phyloP scores from a whole-genome alignment of 2,797 vertebrate species.

The Peromyscus nudipes region DNA sequence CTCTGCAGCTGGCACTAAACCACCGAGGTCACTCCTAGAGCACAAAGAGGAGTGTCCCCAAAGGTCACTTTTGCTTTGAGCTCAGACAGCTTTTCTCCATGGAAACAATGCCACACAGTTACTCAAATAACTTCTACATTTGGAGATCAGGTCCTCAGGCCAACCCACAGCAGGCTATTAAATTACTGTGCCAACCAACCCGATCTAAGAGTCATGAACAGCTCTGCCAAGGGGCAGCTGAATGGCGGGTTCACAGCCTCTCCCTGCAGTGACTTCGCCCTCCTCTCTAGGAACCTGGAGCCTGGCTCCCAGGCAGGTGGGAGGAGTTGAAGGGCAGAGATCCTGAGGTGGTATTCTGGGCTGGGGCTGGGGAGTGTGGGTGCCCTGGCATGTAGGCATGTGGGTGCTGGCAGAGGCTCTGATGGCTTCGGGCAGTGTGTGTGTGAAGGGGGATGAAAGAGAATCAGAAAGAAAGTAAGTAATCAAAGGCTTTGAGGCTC shows the following conservation, averaged over 20 bases:
- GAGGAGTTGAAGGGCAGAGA: background rate
- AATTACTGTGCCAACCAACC: background rate
- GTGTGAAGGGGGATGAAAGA: background rate
- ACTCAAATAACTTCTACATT: constrained; percentile 48
- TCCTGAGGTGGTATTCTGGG: background rate
- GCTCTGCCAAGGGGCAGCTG: background rate
- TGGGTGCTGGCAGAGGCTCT: background rate
- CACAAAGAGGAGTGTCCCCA: background rate
- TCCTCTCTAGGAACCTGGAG: background rate
- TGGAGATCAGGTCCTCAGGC: background rate
- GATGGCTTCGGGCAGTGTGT: background rate
- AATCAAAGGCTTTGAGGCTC: background rate
- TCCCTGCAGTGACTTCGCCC: background rate
- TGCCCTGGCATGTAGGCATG: background rate
- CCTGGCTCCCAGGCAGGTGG: background rate
- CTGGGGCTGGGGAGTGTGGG: background rate
- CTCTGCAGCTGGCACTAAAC: background rate
- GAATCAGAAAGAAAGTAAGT: background rate
- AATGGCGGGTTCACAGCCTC: background rate
- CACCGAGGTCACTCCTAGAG: background rate
- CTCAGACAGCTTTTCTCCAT: constrained; percentile 30
- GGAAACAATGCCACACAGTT: background rate
- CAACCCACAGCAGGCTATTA: constrained; percentile 43
- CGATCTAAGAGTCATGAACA: background rate
- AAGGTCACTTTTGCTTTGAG: constrained; percentile 50